These are phyloP conservation scores for Acanthosoma haemorrhoidale DNA, from an alignment of 2,888 invertebrate genomes.

Conservation along the genomic window DNA sequence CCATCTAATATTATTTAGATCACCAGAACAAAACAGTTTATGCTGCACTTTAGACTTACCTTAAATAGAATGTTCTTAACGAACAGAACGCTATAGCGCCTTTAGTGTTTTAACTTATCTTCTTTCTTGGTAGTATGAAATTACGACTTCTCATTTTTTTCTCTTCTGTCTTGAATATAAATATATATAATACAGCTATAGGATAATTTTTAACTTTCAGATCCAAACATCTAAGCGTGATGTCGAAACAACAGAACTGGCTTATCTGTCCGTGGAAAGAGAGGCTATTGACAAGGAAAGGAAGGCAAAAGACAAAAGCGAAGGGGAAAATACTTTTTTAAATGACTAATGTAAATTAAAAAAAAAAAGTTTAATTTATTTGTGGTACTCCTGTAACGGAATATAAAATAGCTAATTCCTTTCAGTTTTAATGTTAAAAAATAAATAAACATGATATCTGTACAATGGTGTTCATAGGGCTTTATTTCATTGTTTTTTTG, in stretches of 20 bases:
- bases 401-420: neutral
- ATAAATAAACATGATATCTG: conserved; percentile 5
- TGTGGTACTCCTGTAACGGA: neutral
- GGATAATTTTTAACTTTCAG: neutral
- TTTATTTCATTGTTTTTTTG: neutral
- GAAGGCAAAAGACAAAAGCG: neutral
- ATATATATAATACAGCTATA: no score
- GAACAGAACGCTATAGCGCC: no score
- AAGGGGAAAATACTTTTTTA: neutral
- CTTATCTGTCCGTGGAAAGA: neutral
- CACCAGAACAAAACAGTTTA: no score
- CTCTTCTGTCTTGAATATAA: no score
- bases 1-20: no score
- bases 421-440: neutral
- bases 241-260: neutral
- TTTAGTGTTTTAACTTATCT: no score
- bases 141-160: no score
- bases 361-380: neutral
- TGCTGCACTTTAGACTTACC: no score
- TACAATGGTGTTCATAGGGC: neutral
- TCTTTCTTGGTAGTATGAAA: no score
- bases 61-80: no score
- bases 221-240: neutral
- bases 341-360: neutral
- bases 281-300: neutral